A percentile compares a stretch with the other conserved stretches of the same genome.
Evolutionary conservation across 2,113 vertebrate genomes (phyloP).

Genomic region (Otus sunia): DNA sequence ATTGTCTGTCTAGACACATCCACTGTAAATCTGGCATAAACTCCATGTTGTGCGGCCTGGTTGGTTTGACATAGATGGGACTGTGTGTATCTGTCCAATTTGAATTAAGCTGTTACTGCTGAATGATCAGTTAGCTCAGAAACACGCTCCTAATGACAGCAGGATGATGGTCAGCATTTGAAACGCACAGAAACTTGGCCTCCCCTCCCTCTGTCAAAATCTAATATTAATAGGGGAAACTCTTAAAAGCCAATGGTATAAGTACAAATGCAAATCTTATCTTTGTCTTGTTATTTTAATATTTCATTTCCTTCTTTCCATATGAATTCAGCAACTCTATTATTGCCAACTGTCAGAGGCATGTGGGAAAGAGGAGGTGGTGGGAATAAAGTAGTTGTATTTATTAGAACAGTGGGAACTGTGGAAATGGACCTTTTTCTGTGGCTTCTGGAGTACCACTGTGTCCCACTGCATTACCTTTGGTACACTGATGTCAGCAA

Average conservation of each 20-base stretch:
- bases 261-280: constrained; percentile 65
- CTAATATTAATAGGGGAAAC: constrained; percentile 59
- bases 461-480: neutral
- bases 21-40: constrained; percentile 50
- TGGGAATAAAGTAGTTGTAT: constrained; percentile 28
- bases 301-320: constrained; percentile 66
- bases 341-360: constrained; percentile 52
- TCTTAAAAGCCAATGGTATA: constrained; percentile 52
- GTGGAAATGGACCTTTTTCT: neutral
- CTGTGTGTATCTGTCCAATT: constrained; percentile 15
- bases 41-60: neutral
- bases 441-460: neutral
- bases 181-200: constrained; percentile 33
- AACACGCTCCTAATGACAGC: neutral
- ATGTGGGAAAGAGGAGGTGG: constrained; percentile 50
- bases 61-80: neutral
- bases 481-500: neutral
- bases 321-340: constrained; percentile 60
- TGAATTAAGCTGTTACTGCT: constrained; percentile 46
- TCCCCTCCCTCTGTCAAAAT: constrained; percentile 33
- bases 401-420: constrained; percentile 19
- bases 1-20: constrained; percentile 60
- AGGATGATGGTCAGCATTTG: constrained; percentile 27
- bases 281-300: constrained; percentile 65
- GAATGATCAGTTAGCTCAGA: constrained; percentile 25